These are phyloP conservation scores for Yponomeuta evonymella DNA, from an alignment of 2,888 invertebrate genomes.

Conservation along the genomic window DNA sequence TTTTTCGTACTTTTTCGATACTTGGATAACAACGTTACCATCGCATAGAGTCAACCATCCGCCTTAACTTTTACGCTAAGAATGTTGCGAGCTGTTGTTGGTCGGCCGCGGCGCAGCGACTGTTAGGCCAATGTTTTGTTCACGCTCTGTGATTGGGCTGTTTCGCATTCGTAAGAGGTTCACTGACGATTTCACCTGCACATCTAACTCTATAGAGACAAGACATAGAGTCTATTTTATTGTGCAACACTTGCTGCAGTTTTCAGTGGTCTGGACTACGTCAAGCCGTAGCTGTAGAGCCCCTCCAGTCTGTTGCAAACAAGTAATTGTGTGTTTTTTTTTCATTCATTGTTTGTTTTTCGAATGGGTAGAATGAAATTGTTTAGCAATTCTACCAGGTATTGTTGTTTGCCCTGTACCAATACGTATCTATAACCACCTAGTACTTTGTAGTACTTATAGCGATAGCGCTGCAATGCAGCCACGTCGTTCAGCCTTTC, in stretches of 20 bases:
- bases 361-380: not conserved
- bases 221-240: not conserved
- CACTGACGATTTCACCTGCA: not conserved
- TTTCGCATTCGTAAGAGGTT: not conserved
- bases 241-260: not conserved
- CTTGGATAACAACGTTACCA: constrained; percentile 56
- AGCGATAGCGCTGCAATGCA: not conserved
- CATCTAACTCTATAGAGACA: not conserved
- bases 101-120: constrained; percentile 62
- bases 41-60: constrained; percentile 75
- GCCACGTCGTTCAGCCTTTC: not conserved
- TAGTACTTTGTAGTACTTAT: not conserved
- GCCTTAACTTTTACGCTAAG: constrained; percentile 74
- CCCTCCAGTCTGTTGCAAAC: not conserved
- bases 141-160: constrained; percentile 31
- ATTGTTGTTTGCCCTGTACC: not conserved
- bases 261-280: not conserved
- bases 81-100: constrained; percentile 57
- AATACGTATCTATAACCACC: not conserved
- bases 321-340: not conserved
- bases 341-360: not conserved
- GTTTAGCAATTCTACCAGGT: not conserved
- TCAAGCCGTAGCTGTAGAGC: not conserved
- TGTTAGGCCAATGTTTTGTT: constrained; percentile 68
- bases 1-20: constrained; percentile 10